A percentile compares a stretch with the other conserved stretches of the same genome.
These are phyloP conservation scores for Asbolus verrucosus DNA, from an alignment of 1,140 invertebrate genomes.

Conservation along the genomic window DNA sequence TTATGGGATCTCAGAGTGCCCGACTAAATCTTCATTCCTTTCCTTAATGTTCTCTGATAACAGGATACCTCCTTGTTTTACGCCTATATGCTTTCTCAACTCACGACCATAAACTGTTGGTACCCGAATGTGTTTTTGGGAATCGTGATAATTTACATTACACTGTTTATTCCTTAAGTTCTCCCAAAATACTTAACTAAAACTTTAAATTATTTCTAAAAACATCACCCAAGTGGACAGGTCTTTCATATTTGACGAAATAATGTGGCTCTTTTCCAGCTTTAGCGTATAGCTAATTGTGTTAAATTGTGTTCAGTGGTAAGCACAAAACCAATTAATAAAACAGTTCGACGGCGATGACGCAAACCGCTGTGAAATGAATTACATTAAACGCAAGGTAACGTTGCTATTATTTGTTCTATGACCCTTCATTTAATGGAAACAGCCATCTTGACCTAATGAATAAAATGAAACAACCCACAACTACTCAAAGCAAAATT, in stretches of 20 bases:
- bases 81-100: slow-evolving; percentile 17
- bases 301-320: no score
- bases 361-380: no score
- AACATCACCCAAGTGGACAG: slow-evolving; percentile 11
- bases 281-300: no score
- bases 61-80: slow-evolving; percentile 31
- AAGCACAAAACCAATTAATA: no score
- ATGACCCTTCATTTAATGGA: no score
- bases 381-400: no score
- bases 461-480: slow-evolving; percentile 7
- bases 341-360: no score
- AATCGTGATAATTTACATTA: slow-evolving; percentile 33
- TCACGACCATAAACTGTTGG: slow-evolving; percentile 17
- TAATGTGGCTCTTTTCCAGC: no score
- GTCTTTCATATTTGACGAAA: no score
- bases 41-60: slow-evolving; percentile 41
- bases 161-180: slow-evolving; percentile 3
- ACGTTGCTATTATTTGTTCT: no score
- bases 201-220: slow-evolving; percentile 2
- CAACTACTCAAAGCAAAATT: slow-evolving; percentile 18
- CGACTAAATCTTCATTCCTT: slow-evolving; percentile 46
- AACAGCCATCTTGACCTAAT: slow-evolving; percentile 5
- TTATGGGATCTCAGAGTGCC: slow-evolving; percentile 43
- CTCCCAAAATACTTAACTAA: slow-evolving; percentile 4
- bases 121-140: slow-evolving; percentile 28